phyloP scores from a whole-genome alignment of 1,140 invertebrate species.

The Conopomorpha cramerella region DNA sequence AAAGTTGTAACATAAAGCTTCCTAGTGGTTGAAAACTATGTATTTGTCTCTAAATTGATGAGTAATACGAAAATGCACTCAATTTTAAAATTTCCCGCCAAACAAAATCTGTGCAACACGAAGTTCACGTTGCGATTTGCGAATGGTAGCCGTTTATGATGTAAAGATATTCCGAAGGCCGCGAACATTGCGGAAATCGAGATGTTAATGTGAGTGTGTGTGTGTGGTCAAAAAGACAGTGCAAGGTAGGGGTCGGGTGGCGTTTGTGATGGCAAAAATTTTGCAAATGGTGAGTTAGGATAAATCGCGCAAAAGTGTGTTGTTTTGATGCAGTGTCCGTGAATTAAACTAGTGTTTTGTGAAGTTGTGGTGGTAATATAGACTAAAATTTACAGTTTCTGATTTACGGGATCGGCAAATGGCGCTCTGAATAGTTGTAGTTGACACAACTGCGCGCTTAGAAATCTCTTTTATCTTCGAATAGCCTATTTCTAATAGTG shows the following conservation, averaged over 20 bases:
- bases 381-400: constrained; percentile 47
- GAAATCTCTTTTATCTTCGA: constrained; percentile 49
- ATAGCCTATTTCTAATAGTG: constrained; percentile 40
- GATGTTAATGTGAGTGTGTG: constrained; percentile 38
- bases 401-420: constrained; percentile 57
- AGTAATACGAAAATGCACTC: too few relatives aligned
- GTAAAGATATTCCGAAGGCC: constrained; percentile 63
- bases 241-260: constrained; percentile 63
- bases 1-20: too few relatives aligned
- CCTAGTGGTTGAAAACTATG: too few relatives aligned
- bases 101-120: constrained; percentile 39
- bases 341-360: constrained; percentile 37
- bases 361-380: constrained; percentile 50
- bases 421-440: constrained; percentile 59
- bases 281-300: constrained; percentile 63
- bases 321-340: constrained; percentile 39
- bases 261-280: constrained; percentile 62
- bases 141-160: constrained; percentile 60
- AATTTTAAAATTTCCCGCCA: constrained; percentile 53
- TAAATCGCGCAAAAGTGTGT: constrained; percentile 42
- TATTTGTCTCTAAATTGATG: too few relatives aligned
- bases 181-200: constrained; percentile 62
- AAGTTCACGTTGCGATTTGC: constrained; percentile 50
- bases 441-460: constrained; percentile 62
- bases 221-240: constrained; percentile 63